These are phyloP conservation scores for Drosophila rufa DNA, from an alignment of 1,140 invertebrate genomes.

Conservation along the genomic window DNA sequence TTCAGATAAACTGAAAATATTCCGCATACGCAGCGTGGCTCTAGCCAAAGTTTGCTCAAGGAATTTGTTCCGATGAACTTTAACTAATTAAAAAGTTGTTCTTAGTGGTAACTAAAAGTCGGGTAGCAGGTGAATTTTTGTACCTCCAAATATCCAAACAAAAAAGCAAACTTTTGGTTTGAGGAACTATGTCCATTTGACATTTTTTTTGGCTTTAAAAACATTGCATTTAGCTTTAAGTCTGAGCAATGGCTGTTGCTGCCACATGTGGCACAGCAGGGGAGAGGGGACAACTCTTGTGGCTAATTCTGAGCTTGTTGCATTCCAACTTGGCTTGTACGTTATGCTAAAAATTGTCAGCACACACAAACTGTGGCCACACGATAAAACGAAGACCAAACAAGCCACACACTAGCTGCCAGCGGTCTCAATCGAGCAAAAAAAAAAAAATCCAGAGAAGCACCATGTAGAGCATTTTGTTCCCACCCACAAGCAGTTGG, in stretches of 20 bases:
- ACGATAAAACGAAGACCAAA: slow-evolving; percentile 42
- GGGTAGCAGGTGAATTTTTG: slow-evolving; percentile 3
- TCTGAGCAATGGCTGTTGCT: slow-evolving; percentile 17
- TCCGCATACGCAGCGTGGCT: slow-evolving; percentile 12
- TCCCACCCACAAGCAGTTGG: slow-evolving; percentile 27
- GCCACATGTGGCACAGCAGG: slow-evolving; percentile 19
- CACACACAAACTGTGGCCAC: slow-evolving; percentile 50
- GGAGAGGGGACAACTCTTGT: slow-evolving; percentile 3
- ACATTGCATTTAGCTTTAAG: slow-evolving; percentile 15
- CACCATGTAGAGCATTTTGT: slow-evolving; percentile 33
- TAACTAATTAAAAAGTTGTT: slow-evolving; percentile 50
- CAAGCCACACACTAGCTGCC: slow-evolving; percentile 31
- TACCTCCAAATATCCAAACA: not conserved
- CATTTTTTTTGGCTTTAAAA: slow-evolving; percentile 17
- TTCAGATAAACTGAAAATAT: slow-evolving; percentile 3
- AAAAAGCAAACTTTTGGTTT: not conserved
- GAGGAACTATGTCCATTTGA: slow-evolving; percentile 25
- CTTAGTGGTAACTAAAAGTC: slow-evolving; percentile 1
- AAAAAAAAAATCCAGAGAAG: not conserved
- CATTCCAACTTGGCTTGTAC: slow-evolving; percentile 12
- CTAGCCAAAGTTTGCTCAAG: slow-evolving; percentile 11
- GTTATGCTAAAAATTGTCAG: slow-evolving; percentile 44
- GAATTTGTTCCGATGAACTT: slow-evolving; percentile 24
- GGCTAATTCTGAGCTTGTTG: slow-evolving; percentile 56
- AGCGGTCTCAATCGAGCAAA: slow-evolving; percentile 32